phyloP scores from a whole-genome alignment of 2,113 vertebrate species.

The Motacilla tschutschensis region DNA sequence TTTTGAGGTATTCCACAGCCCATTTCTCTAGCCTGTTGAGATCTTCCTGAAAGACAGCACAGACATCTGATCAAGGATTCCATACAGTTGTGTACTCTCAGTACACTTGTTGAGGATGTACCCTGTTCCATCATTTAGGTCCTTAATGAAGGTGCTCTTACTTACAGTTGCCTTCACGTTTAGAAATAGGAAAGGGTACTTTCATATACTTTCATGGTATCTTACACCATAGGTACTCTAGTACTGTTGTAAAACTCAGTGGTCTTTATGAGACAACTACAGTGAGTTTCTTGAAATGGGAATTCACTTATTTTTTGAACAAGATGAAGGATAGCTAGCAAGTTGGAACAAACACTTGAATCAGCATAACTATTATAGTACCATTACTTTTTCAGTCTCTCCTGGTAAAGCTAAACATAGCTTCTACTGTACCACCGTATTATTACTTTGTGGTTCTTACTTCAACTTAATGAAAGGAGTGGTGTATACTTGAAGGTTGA shows the following conservation, averaged over 20 bases:
- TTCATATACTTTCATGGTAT: neutral
- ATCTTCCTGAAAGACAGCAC: neutral
- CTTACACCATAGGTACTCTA: neutral
- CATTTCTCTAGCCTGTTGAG: neutral
- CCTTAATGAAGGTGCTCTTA: neutral
- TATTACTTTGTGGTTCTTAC: neutral
- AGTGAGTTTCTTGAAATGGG: neutral
- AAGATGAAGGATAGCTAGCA: neutral
- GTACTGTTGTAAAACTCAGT: neutral
- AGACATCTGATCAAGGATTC: neutral
- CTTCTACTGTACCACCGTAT: neutral
- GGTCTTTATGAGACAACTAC: neutral
- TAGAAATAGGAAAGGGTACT: neutral
- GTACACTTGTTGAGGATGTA: neutral
- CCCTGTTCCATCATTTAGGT: neutral
- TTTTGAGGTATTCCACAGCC: neutral
- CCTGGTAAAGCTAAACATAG: neutral
- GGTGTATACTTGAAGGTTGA: neutral
- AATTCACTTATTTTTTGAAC: neutral
- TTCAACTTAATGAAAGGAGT: neutral
- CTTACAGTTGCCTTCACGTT: neutral
- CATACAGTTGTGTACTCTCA: neutral
- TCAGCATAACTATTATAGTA: neutral
- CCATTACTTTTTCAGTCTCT: neutral
- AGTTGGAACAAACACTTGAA: neutral